phyloP scores from a whole-genome alignment of 1,140 invertebrate genomes.

The Drosophila virilis region DNA sequence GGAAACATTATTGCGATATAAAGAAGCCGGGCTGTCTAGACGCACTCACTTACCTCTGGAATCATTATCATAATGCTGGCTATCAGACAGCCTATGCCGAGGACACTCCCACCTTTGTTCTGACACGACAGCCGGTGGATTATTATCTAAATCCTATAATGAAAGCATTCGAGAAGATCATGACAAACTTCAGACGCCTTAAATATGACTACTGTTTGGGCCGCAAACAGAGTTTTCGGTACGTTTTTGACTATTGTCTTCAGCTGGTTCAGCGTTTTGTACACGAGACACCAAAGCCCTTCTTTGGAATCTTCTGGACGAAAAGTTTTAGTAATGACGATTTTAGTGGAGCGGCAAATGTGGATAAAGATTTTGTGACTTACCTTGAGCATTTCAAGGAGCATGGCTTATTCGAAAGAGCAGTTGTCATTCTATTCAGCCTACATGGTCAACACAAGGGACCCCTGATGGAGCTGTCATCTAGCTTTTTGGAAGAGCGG shows the following conservation, averaged over 20 bases:
- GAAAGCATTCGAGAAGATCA: constrained; percentile 85
- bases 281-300: constrained; percentile 85
- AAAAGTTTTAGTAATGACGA: constrained; percentile 90
- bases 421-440: constrained; percentile 92
- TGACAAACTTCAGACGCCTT: background rate
- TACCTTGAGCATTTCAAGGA: constrained; percentile 86
- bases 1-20: constrained; percentile 85
- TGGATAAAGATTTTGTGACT: constrained; percentile 86
- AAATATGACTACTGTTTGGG: constrained; percentile 84
- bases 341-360: constrained; percentile 88
- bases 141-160: constrained; percentile 92
- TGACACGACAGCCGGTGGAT: constrained; percentile 90
- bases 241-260: constrained; percentile 85
- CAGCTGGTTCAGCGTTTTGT: constrained; percentile 85
- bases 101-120: constrained; percentile 89
- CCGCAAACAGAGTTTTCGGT: constrained; percentile 85
- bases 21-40: constrained; percentile 84
- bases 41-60: constrained; percentile 91
- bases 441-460: constrained; percentile 97
- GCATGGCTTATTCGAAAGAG: constrained; percentile 87
- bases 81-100: constrained; percentile 92
- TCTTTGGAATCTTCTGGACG: constrained; percentile 92
- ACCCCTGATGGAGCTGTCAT: constrained; percentile 86
- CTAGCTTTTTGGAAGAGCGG: constrained; percentile 94
- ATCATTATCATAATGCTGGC: constrained; percentile 88